These are phyloP conservation scores for Riptortus pedestris DNA, from an alignment of 1,140 invertebrate species.

Conservation along the genomic window DNA sequence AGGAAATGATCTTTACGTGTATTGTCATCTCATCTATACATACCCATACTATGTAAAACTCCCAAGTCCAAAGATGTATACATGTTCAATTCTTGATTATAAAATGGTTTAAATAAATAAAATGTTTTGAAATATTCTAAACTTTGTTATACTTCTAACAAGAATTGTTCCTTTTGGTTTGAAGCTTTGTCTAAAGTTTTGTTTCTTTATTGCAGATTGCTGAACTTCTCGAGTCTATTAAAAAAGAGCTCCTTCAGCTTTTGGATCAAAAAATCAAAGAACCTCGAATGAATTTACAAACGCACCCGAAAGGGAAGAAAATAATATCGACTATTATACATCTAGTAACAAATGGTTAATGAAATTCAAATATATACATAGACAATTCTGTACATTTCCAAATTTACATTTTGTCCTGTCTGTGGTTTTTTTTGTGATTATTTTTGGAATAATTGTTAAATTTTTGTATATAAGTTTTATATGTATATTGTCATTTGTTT, in stretches of 20 bases:
- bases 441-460: neutral
- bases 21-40: too few relatives aligned
- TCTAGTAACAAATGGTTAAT: constrained; percentile 29
- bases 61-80: too few relatives aligned
- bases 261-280: constrained; percentile 70
- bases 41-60: too few relatives aligned
- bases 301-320: constrained; percentile 60
- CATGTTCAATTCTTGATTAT: too few relatives aligned
- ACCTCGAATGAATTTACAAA: constrained; percentile 61
- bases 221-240: constrained; percentile 61
- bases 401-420: neutral
- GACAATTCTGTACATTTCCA: neutral
- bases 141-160: too few relatives aligned
- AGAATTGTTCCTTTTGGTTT: too few relatives aligned
- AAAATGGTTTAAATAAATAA: too few relatives aligned
- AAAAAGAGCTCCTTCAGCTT: constrained; percentile 59
- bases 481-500: too few relatives aligned
- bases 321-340: constrained; percentile 67
- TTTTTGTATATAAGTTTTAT: neutral
- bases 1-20: too few relatives aligned
- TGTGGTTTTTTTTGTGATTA: neutral
- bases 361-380: too few relatives aligned
- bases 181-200: too few relatives aligned
- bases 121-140: too few relatives aligned
- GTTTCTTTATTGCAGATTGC: constrained; percentile 51